These are phyloP conservation scores for Phenganax stokvisi DNA, from an alignment of 92 coral and sea anemone species.

Conservation along the genomic window DNA sequence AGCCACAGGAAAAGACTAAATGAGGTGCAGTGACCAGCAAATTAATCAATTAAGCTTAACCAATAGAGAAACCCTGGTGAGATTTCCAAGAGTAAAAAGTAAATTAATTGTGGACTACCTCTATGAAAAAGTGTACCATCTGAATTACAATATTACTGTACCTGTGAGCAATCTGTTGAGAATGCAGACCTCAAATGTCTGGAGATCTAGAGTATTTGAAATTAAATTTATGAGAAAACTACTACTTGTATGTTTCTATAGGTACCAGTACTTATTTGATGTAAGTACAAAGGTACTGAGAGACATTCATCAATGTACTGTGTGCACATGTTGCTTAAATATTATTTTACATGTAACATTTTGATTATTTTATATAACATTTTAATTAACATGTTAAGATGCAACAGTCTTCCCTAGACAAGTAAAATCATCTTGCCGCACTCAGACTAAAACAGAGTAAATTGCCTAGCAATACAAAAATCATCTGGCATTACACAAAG, in stretches of 20 bases:
- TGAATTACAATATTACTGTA: not conserved
- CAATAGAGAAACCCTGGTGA: not conserved
- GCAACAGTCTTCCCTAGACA: no score
- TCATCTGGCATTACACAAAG: no score
- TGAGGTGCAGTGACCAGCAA: not conserved
- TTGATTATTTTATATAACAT: no score
- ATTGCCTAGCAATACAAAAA: no score
- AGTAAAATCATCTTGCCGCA: no score
- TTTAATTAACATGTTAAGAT: no score
- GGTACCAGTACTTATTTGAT: not conserved
- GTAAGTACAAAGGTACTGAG: not conserved
- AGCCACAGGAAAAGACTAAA: no score
- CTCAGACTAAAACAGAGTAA: no score
- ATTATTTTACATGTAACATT: no score
- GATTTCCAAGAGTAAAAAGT: not conserved
- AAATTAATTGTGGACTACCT: not conserved
- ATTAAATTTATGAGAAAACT: not conserved
- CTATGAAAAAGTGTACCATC: not conserved
- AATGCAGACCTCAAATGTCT: slow-evolving; percentile 14
- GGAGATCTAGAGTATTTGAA: not conserved
- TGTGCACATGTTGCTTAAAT: no score
- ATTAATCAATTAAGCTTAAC: not conserved
- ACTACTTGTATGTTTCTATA: not conserved
- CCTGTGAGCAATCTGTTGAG: slow-evolving; percentile 19
- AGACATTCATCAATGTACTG: no score